Base-by-base conservation (phyloP, 37 sponge, comb jelly and placozoan genomes). In the Beroe ovata region DNA sequence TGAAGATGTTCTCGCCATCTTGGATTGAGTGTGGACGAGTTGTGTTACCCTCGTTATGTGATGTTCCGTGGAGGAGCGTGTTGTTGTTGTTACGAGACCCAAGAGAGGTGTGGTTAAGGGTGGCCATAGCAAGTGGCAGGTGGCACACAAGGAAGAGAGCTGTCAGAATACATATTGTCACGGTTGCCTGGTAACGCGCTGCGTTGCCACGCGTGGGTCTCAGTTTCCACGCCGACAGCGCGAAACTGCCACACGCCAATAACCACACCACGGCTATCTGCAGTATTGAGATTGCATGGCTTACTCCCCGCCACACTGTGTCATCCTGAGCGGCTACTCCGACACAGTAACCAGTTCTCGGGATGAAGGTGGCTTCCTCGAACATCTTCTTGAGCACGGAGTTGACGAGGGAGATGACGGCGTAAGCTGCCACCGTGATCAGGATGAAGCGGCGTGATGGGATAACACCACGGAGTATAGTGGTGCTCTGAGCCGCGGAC, bases 141-240 rank as follows among this genome's bases (percentile, higher is more conserved):
- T 77, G 26, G 38, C 41, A 77, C 54, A 77, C 6, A 19, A 77
- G 84, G 54, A 77, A 77, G 26, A 77, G 42, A 41, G 54, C 84
- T 25, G 84, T 40, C 19, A 77, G 33, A 20, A 77, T 11, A 54
- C 36, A 42, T 11, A 77, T 77, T 1, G 84, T 77, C 84, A 77
- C 54, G 0, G 84, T 42, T 1, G 41, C 84, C 22, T 54, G 35
- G 26, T 77, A 29, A 18, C 54, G 39, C 2, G 33, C 28, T 16
- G 28, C 4, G 54, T 23, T 16, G 41, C 36, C 22, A 0, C 84
- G 14, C 54, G 14, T 66, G 54, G 11, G 11, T 6, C 11, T 6
- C 54, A 47, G 11, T 6, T 47, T 47, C 54, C 54, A 47, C 54
- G 54, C 54, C 6, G 54, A 47, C 11, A 47, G 11, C 6, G 54